Evolutionary conservation across 2,888 invertebrate species (phyloP), one percentile per base, ranked within the genome.

Genomic region (Diarsia rubi): DNA sequence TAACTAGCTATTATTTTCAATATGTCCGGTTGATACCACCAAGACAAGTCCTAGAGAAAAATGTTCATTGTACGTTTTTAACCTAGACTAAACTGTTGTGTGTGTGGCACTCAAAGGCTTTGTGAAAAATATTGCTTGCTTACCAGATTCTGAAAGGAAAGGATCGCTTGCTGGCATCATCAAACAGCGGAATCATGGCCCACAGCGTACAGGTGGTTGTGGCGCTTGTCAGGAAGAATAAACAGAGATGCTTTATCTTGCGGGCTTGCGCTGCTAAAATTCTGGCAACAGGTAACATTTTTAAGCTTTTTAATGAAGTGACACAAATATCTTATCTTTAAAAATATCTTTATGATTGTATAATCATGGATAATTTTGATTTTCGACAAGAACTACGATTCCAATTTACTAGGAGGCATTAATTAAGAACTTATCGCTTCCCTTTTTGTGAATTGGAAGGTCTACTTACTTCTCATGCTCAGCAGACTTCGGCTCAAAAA

Each of bases 101-200:
- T 6, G n/a, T 37, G 21, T 6, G 2, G 21, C 5, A 21, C 8
- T 0, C 21, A 60, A 11, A 31, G 37, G 3, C n/a, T 6, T n/a
- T 37, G 21, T 21, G 9, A 42, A 42, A 62, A 62, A 42, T 37
- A 12, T 60, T 60, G 37, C 62, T 42, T 21, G 9, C 92, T 92
- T 89, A 95, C 96, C 96, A 96, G 79, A 96, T 95, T 77, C 91
- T 92, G 70, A 95, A 96, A 12, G 96, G 96, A 72, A 95, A 95
- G 0, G 89, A 89, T 72, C 93, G 90, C 2, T 88, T 89, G 9
- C 90, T 93, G 3, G 89, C 88, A 2, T 84, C 87, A 45, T 95
- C 94, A 11, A 95, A 91, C 19, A 95, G 79, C 1, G 96, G 96
- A 73, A 94, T 92, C 76, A 94, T 86, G 2, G 92, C 94, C 96